A percentile compares a stretch with the other conserved stretches of the same genome.
phyloP scores from a whole-genome alignment of 2,797 vertebrate species.

The Macropus fuliginosus region DNA sequence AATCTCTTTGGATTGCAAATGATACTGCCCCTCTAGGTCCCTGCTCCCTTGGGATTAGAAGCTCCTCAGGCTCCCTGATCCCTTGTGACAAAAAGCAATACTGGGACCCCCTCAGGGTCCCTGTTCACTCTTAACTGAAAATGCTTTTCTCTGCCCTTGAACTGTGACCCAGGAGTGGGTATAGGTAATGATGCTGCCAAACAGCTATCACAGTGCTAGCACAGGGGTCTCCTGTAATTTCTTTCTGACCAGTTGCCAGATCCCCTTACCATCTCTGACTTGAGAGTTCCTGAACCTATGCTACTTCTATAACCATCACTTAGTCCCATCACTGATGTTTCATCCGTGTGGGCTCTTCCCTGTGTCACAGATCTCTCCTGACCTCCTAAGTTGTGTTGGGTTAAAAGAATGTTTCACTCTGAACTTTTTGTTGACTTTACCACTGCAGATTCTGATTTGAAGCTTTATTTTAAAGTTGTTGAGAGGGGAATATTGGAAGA shows the following conservation, averaged over 20 bases:
- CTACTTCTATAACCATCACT: neutral
- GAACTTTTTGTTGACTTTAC: neutral
- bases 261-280: neutral
- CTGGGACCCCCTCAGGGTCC: neutral
- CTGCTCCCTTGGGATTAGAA: too few species aligned
- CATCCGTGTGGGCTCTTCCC: neutral
- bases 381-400: neutral
- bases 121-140: neutral
- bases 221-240: neutral
- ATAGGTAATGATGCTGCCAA: neutral
- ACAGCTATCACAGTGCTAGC: neutral
- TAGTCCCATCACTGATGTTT: neutral
- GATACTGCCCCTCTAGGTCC: too few species aligned
- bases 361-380: neutral
- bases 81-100: neutral
- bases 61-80: neutral
- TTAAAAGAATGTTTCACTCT: neutral
- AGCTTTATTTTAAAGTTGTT: neutral
- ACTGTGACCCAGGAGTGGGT: neutral
- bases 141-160: neutral
- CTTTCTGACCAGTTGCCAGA: neutral
- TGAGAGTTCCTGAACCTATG: neutral
- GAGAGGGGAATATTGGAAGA: neutral
- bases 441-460: neutral
- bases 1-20: too few species aligned